Conservation (phyloP, 2,797 vertebrate species). For the Trachops cirrhosus region DNA sequence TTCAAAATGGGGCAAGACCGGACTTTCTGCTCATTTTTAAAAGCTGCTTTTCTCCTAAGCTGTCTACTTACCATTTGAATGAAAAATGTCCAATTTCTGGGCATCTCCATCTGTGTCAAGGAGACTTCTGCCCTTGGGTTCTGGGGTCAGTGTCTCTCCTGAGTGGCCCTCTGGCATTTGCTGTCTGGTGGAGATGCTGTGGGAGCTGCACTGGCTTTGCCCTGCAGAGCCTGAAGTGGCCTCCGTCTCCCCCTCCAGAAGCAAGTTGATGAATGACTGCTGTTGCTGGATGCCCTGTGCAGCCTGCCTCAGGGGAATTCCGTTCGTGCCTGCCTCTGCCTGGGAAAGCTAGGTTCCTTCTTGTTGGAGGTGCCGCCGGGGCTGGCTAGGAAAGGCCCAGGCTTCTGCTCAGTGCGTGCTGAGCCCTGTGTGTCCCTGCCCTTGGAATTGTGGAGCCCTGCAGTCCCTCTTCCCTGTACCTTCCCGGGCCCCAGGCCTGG, state of each 20-base stretch:
- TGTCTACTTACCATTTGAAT: neutral
- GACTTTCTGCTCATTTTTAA: neutral
- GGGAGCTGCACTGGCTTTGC: neutral
- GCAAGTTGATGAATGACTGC: neutral
- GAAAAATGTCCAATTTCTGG: neutral
- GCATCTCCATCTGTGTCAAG: neutral
- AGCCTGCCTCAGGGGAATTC: conserved; percentile 59
- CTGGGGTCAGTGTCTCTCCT: neutral
- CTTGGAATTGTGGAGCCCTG: neutral
- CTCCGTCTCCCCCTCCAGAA: neutral
- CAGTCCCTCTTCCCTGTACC: neutral
- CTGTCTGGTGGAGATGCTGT: neutral
- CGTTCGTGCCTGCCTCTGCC: conserved; percentile 36
- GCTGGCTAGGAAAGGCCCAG: conserved; percentile 22
- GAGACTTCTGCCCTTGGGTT: neutral
- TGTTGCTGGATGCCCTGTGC: neutral
- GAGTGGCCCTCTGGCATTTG: neutral
- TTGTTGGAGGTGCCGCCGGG: conserved; percentile 46
- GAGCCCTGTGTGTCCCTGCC: neutral
- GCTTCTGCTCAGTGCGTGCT: neutral
- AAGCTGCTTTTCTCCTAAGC: neutral
- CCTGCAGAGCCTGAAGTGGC: neutral
- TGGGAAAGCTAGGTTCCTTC: conserved; percentile 63
- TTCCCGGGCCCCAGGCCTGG: neutral
- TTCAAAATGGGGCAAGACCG: neutral